These are phyloP conservation scores for Philopedon plagiatum DNA, from an alignment of 2,888 invertebrate genomes.

Conservation along the genomic window DNA sequence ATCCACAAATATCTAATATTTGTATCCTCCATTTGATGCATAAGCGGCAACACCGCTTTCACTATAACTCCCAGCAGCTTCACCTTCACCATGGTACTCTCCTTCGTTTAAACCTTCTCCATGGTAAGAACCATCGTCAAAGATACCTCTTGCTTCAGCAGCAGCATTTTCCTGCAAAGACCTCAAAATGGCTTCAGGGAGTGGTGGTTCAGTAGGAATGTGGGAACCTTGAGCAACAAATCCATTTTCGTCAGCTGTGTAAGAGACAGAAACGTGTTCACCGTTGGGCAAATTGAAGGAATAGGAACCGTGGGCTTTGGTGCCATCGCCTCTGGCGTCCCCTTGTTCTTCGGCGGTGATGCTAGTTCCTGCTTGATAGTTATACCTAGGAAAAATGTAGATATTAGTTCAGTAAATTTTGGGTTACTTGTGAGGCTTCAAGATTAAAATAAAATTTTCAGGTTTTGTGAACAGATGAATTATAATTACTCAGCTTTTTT, in stretches of 20 bases:
- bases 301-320: slow-evolving; percentile 55
- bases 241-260: slow-evolving; percentile 73
- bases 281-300: slow-evolving; percentile 59
- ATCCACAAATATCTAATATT: slow-evolving; percentile 8
- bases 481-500: no score
- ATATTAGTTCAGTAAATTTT: not conserved
- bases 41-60: not conserved
- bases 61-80: not conserved
- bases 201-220: slow-evolving; percentile 73
- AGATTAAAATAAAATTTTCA: no score
- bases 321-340: slow-evolving; percentile 35
- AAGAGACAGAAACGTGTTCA: slow-evolving; percentile 66
- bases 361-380: slow-evolving; percentile 73
- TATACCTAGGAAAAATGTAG: slow-evolving; percentile 24
- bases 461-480: no score
- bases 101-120: slow-evolving; percentile 43
- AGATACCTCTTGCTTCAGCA: slow-evolving; percentile 55
- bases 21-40: slow-evolving; percentile 20
- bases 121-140: slow-evolving; percentile 43
- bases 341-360: slow-evolving; percentile 66
- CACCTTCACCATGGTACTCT: slow-evolving; percentile 30
- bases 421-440: slow-evolving; percentile 53
- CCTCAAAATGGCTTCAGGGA: slow-evolving; percentile 72
- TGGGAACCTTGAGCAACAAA: slow-evolving; percentile 72
- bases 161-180: slow-evolving; percentile 54